Conservation (phyloP, 2,113 vertebrate species). For the cattle (Bos taurus) region DNA sequence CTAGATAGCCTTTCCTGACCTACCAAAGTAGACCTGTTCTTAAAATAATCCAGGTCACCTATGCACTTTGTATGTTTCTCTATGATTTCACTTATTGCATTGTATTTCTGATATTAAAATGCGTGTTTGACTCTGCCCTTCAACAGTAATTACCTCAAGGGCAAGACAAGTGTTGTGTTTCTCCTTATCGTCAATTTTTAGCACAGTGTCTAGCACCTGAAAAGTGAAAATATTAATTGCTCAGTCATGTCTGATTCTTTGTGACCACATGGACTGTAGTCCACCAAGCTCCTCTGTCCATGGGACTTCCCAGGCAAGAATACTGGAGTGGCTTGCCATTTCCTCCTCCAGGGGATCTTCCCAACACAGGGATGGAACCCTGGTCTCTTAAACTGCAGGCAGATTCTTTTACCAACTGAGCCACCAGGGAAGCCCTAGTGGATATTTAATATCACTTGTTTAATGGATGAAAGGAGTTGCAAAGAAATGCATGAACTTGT, state of each 20-base stretch:
- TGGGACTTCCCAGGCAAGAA: not conserved
- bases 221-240: not conserved
- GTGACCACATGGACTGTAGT: not conserved
- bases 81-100: not conserved
- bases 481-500: not conserved
- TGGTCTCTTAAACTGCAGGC: not conserved
- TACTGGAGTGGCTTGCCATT: not conserved
- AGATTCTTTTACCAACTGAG: not conserved
- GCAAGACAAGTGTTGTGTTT: not conserved
- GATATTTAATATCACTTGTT: not conserved
- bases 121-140: not conserved
- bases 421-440: not conserved
- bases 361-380: not conserved
- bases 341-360: not conserved
- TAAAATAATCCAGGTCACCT: not conserved
- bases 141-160: not conserved
- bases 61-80: not conserved
- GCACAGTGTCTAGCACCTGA: not conserved
- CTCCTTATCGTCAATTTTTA: not conserved
- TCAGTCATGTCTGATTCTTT: not conserved
- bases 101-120: not conserved
- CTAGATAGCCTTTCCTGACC: not conserved
- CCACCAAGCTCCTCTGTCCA: not conserved
- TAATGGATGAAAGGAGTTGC: not conserved
- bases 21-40: not conserved